These are phyloP conservation scores for Pachyrhynchus sulphureomaculatus DNA, from an alignment of 1,140 invertebrate species.

Conservation along the genomic window DNA sequence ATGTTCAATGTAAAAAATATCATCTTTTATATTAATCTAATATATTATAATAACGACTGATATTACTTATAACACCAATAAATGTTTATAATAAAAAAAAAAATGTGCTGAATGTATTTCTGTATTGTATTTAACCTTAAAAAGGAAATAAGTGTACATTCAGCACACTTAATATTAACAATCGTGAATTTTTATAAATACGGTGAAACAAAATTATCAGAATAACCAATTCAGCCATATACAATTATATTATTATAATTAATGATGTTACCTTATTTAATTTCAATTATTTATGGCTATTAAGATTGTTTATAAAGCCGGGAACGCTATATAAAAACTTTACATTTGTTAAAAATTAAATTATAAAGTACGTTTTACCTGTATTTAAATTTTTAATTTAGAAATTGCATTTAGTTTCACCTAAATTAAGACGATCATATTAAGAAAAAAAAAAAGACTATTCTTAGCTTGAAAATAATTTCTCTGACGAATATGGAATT, in stretches of 20 bases:
- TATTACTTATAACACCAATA: too few species aligned
- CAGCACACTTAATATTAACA: too few species aligned
- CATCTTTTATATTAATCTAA: too few species aligned
- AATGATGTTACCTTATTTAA: background rate
- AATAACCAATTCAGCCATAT: background rate
- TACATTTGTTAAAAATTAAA: slow-evolving; percentile 2
- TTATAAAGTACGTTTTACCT: background rate
- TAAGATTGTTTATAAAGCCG: background rate
- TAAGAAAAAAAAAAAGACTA: too few species aligned
- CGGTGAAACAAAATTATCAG: slow-evolving; percentile 4
- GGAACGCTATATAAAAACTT: slow-evolving; percentile 1
- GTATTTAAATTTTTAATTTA: background rate
- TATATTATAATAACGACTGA: background rate
- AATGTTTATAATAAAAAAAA: background rate
- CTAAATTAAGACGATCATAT: too few species aligned
- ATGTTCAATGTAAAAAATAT: too few species aligned
- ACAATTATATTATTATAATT: background rate
- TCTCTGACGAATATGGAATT: too few species aligned
- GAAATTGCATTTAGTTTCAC: background rate
- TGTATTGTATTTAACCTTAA: background rate
- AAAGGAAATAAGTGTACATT: too few species aligned
- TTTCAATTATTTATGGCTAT: background rate
- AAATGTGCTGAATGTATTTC: background rate
- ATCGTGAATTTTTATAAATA: too few species aligned
- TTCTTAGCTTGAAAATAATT: too few species aligned